A percentile compares a stretch with the other conserved stretches of the same genome.
phyloP scores from a whole-genome alignment of 2,113 vertebrate genomes.

The Nibea albiflora region DNA sequence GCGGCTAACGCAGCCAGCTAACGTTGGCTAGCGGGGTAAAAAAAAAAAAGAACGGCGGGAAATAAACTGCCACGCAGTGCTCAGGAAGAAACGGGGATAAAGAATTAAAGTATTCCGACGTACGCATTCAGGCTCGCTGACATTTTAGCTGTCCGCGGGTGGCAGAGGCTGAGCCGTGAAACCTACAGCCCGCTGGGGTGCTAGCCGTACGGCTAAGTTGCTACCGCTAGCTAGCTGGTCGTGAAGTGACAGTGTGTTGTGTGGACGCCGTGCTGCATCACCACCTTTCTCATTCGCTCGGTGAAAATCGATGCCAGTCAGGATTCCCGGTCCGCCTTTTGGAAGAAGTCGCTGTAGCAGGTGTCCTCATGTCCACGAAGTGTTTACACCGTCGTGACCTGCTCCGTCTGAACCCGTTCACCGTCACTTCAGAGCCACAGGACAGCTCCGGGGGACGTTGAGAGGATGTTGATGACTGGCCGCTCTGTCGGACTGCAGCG shows the following conservation, averaged over 20 bases:
- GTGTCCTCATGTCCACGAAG: constrained; percentile 64
- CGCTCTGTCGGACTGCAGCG: constrained; percentile 68
- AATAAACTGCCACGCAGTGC: not conserved
- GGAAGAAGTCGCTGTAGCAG: constrained; percentile 34
- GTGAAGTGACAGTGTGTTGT: constrained; percentile 52
- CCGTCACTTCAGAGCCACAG: constrained; percentile 37
- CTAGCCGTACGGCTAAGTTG: constrained; percentile 59
- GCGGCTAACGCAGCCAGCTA: constrained; percentile 64
- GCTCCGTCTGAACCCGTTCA: not conserved
- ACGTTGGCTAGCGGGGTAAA: not conserved
- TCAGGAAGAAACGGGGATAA: not conserved
- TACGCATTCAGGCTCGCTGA: not conserved
- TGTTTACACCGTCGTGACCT: not conserved
- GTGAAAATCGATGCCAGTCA: constrained; percentile 56
- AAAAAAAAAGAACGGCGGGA: not conserved
- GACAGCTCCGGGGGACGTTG: constrained; percentile 30
- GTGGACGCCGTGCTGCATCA: constrained; percentile 70
- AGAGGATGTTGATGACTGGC: constrained; percentile 51
- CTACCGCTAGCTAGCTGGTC: constrained; percentile 57
- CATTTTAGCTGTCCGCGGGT: not conserved
- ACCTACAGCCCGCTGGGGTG: not conserved
- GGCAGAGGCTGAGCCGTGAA: not conserved
- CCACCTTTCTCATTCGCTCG: constrained; percentile 71
- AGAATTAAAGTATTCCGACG: not conserved
- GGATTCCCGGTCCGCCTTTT: constrained; percentile 44